Evolutionary conservation across 2,888 invertebrate genomes (phyloP).

Genomic region (Ditylenchus weischeri): DNA sequence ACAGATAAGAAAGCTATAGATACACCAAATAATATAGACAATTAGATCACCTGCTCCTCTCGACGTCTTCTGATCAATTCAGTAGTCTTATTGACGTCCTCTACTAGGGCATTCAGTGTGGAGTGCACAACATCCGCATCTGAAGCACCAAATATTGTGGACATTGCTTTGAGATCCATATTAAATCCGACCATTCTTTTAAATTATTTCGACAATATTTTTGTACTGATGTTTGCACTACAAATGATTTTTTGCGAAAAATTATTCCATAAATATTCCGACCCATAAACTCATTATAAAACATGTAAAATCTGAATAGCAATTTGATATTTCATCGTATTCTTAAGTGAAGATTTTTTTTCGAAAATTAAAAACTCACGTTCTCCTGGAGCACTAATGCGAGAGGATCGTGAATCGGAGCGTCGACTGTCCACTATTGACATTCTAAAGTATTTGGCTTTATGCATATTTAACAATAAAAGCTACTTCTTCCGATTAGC

Average conservation of each 20-base stretch:
- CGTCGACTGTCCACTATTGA: slow-evolving; percentile 31
- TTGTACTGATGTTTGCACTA: no score
- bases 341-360: slow-evolving; percentile 3
- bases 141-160: slow-evolving; percentile 20
- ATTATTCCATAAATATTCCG: no score
- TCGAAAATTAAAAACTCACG: slow-evolving; percentile 29
- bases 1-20: neutral
- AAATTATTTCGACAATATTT: no score
- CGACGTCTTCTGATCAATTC: slow-evolving; percentile 52
- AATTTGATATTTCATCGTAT: no score
- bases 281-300: no score
- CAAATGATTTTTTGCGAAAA: no score
- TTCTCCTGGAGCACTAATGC: slow-evolving; percentile 41
- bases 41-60: slow-evolving; percentile 44
- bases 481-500: no score
- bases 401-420: slow-evolving; percentile 40
- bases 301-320: no score
- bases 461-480: slow-evolving; percentile 16
- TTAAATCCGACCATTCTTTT: no score
- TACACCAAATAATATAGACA: no score
- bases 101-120: slow-evolving; percentile 49
- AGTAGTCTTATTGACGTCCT: slow-evolving; percentile 55
- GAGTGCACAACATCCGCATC: slow-evolving; percentile 52
- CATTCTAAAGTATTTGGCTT: slow-evolving; percentile 26
- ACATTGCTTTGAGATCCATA: no score